Evolutionary conservation across 2,797 vertebrate species (phyloP), one percentile per base, ranked within the genome.

Genomic region (Argyrosomus regius): DNA sequence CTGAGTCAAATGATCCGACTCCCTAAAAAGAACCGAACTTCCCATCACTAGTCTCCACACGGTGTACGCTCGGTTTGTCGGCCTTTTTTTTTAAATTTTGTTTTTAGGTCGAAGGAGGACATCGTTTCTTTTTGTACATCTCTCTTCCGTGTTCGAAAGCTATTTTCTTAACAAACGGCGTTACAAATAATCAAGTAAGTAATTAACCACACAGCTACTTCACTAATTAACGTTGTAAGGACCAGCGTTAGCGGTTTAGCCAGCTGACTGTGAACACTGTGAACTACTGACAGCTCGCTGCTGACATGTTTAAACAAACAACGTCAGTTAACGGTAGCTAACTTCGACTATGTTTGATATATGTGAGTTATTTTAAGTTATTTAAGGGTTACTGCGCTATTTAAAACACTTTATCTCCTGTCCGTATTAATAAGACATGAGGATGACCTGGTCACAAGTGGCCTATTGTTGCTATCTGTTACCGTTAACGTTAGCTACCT

Each of bases 101-200:
- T 39, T 39, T 39, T 39, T 53, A 12, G 4, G 16, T 83, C 71
- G 24, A 6, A 78, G 78, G 12, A 24, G 74, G 6, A 3, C 76
- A 61, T 90, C 73, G 0, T 48, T 12, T 77, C 8, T n/a, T 9
- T 65, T 16, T 18, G 1, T 6, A 4, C n/a, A 72, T 22, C 35
- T 62, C 35, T 79, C 78, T 84, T 86, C 83, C 71, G 81, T 64
- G 67, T 82, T 48, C 59, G 1, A 74, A 73, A 49, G 11, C 48
- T 18, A 39, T 60, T 59, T 60, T 49, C 52, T n/a, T 7, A n/a
- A 64, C 80, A 72, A 24, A 65, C 2, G 45, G 35, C 20, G 7
- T 26, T 43, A 50, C 10, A 59, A 68, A 68, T 53, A 68, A 68
- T 11, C 66, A 53, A 52, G 90, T 89, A 88, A 83, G 90, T 84